These are phyloP conservation scores for Parnassius mnemosyne DNA, from an alignment of 2,888 invertebrate genomes.

Conservation along the genomic window DNA sequence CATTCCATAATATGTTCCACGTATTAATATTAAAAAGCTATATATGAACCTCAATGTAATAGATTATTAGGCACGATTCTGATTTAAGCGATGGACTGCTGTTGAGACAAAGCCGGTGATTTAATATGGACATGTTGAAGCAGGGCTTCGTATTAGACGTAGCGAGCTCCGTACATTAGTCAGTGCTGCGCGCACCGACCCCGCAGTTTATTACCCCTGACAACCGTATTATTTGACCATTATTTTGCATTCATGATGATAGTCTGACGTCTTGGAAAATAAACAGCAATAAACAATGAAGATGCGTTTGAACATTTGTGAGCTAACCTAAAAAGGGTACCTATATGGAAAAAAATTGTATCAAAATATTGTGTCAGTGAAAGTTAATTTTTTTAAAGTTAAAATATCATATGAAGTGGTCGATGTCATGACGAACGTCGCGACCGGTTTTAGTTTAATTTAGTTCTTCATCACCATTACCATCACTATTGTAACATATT, in stretches of 20 bases:
- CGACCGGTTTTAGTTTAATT: too few relatives aligned
- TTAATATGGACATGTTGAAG: slow-evolving; percentile 49
- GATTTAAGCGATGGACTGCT: slow-evolving; percentile 29
- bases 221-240: slow-evolving; percentile 60
- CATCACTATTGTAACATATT: too few relatives aligned
- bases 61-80: slow-evolving; percentile 6
- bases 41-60: too few relatives aligned
- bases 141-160: slow-evolving; percentile 24
- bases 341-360: neutral
- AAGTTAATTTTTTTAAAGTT: too few relatives aligned
- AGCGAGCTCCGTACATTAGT: slow-evolving; percentile 49
- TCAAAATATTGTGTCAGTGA: too few relatives aligned
- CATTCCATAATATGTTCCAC: too few relatives aligned
- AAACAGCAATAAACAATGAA: neutral
- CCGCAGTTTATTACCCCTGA: slow-evolving; percentile 56
- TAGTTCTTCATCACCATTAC: too few relatives aligned
- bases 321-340: too few relatives aligned
- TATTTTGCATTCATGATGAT: slow-evolving; percentile 48
- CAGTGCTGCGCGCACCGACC: slow-evolving; percentile 43
- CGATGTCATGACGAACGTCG: too few relatives aligned
- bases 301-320: too few relatives aligned
- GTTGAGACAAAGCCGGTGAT: slow-evolving; percentile 50
- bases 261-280: slow-evolving; percentile 30
- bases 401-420: too few relatives aligned
- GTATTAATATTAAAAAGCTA: too few relatives aligned